Percentiles rank a stretch among this genome's conserved stretches.
Evolutionary conservation across 2,888 invertebrate genomes (phyloP).

Genomic region (Sycophila texana): DNA sequence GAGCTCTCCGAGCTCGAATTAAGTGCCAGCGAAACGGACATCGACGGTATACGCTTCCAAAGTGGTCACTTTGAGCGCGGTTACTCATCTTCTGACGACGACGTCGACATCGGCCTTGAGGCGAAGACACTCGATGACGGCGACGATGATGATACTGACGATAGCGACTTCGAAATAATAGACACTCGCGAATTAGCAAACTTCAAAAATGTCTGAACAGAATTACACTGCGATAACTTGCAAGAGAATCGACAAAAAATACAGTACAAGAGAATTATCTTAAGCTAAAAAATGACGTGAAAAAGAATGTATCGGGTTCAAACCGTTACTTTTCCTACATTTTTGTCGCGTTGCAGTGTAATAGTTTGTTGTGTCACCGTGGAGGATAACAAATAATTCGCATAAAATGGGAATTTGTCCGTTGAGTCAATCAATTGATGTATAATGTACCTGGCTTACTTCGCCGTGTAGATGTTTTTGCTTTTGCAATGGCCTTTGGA

Average conservation of each 20-base stretch:
- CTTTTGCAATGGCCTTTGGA: constrained; percentile 42
- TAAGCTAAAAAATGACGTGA: constrained; percentile 18
- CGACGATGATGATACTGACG: constrained; percentile 69
- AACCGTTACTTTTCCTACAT: constrained; percentile 14
- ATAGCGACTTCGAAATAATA: constrained; percentile 73
- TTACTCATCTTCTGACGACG: constrained; percentile 59
- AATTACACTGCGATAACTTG: background rate
- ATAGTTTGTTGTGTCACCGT: background rate
- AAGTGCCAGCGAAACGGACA: constrained; percentile 67
- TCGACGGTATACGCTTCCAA: constrained; percentile 70
- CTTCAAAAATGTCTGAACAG: constrained; percentile 48
- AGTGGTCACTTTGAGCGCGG: constrained; percentile 57
- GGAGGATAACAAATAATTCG: constrained; percentile 13
- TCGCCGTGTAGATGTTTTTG: constrained; percentile 52
- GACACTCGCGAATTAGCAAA: constrained; percentile 68
- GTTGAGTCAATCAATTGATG: constrained; percentile 43
- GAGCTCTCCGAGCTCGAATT: constrained; percentile 72
- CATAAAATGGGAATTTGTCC: constrained; percentile 21
- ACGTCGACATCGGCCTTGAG: constrained; percentile 66
- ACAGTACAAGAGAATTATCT: constrained; percentile 47
- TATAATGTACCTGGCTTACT: constrained; percentile 56
- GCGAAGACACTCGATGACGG: constrained; percentile 57
- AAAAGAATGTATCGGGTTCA: background rate
- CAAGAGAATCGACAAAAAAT: constrained; percentile 27
- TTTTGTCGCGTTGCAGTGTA: background rate